Evolutionary conservation across 2,113 vertebrate species (phyloP), one percentile per base, ranked within the genome.

Genomic region (Gobius niger): DNA sequence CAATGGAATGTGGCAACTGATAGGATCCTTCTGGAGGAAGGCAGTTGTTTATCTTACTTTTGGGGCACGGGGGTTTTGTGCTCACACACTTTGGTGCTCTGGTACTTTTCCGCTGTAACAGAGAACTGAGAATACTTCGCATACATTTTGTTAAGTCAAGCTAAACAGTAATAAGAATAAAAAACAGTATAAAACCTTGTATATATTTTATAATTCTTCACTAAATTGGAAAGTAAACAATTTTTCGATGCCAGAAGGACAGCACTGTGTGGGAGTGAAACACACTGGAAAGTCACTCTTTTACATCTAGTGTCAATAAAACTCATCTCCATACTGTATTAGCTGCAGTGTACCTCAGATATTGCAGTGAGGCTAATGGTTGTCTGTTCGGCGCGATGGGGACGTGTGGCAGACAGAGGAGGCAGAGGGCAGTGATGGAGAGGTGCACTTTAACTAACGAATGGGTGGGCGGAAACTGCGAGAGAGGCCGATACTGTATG

Each of bases 341-440:
- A 47, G 49, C 5, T 5, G 2, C 11, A 53, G n/a, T 49, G 42
- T 67, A 18, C 44, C 7, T 72, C 42, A 50, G 41, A 2, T 50
- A 24, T 9, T 49, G 7, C 24, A 44, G 18, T 63, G 68, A 60
- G 60, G 71, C 56, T 73, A 66, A 73, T 73, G 67, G 52, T 70
- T 70, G 68, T 57, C 7, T 8, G 64, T 73, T 68, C 71, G 16
- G 18, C 52, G 12, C 8, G 24, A 6, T 10, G 12, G 56, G 51
- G 53, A 46, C 5, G 19, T 56, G 1, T 63, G 50, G 66, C 13
- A 59, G 47, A 18, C 15, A 54, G 12, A 18, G 10, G 3, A 47
- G 44, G 19, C n/a, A 18, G 63, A 18, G 64, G 19, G 6, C n/a
- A 18, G 53, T 5, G 41, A 50, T 12, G 34, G 63, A 65, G 34